Evolutionary conservation across 92 coral and sea anemone species (phyloP).

Genomic region (Ricordea florida): DNA sequence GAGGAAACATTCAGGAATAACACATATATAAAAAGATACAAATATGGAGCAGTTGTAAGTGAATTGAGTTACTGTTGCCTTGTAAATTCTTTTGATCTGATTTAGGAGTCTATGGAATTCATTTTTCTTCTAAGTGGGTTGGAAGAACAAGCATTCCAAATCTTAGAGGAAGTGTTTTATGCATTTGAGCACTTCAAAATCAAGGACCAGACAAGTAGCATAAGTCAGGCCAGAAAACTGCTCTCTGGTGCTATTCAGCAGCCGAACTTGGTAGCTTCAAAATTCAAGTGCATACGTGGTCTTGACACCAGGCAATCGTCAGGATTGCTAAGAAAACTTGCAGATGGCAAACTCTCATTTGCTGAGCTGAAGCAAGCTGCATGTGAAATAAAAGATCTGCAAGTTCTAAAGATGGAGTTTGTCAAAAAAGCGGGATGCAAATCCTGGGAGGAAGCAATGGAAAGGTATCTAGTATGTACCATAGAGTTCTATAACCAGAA

Average conservation of each 20-base stretch:
- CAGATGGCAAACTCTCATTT: conserved; percentile 3
- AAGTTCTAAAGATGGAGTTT: neutral
- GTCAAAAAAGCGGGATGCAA: neutral
- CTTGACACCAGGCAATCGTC: neutral
- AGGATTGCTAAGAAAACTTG: neutral
- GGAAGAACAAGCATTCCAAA: neutral
- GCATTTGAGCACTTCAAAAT: conserved; percentile 3
- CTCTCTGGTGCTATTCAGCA: conserved; percentile 11
- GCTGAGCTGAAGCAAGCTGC: neutral
- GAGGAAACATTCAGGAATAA: too few relatives aligned
- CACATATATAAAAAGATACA: too few relatives aligned
- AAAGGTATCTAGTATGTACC: neutral
- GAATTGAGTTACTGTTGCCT: too few relatives aligned
- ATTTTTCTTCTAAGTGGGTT: conserved; percentile 17
- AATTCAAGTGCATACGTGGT: conserved; percentile 19
- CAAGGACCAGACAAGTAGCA: conserved; percentile 5
- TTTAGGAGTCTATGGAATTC: conserved; percentile 27
- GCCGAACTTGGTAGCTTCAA: conserved; percentile 27
- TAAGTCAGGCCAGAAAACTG: neutral
- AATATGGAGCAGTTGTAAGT: too few relatives aligned
- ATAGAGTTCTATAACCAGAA: neutral
- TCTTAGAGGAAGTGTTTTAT: neutral
- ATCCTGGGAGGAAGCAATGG: conserved; percentile 1
- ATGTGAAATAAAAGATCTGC: neutral
- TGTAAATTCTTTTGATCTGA: neutral